These are phyloP conservation scores for Perca schrenkii DNA, from an alignment of 2,113 vertebrate genomes.

Conservation along the genomic window DNA sequence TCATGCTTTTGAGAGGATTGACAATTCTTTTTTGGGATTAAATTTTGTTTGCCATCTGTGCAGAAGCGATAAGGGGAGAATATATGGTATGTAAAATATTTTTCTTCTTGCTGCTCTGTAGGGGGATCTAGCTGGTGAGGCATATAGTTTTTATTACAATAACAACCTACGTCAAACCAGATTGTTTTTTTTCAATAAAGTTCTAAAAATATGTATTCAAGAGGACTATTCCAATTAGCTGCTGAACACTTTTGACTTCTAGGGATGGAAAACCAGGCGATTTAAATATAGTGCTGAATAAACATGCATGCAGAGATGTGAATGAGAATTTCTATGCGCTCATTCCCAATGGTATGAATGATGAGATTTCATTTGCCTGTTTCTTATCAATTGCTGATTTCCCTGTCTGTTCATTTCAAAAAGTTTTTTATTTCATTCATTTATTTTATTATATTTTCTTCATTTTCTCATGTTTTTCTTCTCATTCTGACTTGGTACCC, in stretches of 20 bases:
- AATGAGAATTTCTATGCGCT: neutral
- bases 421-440: too few relatives aligned
- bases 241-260: constrained; percentile 10
- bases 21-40: constrained; percentile 76
- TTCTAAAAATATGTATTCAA: constrained; percentile 27
- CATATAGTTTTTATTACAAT: constrained; percentile 44
- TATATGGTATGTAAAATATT: constrained; percentile 72
- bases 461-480: too few relatives aligned
- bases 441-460: too few relatives aligned
- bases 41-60: constrained; percentile 80
- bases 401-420: too few relatives aligned
- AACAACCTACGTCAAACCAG: constrained; percentile 28
- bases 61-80: constrained; percentile 73
- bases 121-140: constrained; percentile 54
- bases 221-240: constrained; percentile 16
- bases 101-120: constrained; percentile 63
- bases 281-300: neutral
- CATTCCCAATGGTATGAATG: too few relatives aligned
- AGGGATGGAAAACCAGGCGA: neutral
- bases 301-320: neutral
- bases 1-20: constrained; percentile 68
- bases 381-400: too few relatives aligned
- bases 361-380: too few relatives aligned
- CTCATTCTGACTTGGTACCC: too few relatives aligned
- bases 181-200: constrained; percentile 14